A percentile compares a stretch with the other conserved stretches of the same genome.
Conservation (phyloP, 2,113 vertebrate genomes). For the Chiloscyllium plagiosum region DNA sequence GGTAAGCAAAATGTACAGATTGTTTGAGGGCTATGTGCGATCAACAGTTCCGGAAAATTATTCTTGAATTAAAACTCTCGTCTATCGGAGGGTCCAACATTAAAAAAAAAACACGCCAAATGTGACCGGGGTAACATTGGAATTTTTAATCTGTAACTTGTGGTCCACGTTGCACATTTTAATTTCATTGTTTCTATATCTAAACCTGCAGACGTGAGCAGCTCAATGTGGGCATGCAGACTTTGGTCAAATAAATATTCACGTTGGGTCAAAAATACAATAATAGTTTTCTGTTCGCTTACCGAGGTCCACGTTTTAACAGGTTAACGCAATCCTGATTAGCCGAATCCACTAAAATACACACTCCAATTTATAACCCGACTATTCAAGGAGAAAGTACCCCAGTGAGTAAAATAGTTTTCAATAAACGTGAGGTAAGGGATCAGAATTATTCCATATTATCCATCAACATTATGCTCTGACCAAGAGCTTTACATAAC, state of each 20-base stretch:
- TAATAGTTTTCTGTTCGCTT: no score
- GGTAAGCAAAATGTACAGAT: background rate
- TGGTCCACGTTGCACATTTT: background rate
- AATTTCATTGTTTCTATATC: background rate
- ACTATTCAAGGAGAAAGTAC: background rate
- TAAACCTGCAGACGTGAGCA: background rate
- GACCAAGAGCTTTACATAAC: background rate
- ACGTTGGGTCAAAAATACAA: background rate
- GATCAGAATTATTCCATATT: background rate
- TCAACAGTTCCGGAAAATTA: background rate
- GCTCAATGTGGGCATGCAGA: background rate
- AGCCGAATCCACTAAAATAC: background rate
- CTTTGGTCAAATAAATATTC: background rate
- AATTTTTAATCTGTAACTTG: background rate
- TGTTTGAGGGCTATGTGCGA: background rate
- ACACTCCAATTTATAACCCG: background rate
- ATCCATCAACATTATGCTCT: background rate
- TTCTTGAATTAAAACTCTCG: background rate
- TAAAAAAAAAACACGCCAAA: background rate
- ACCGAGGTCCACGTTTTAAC: background rate
- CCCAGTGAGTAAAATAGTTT: background rate
- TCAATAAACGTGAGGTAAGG: background rate
- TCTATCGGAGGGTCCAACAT: background rate
- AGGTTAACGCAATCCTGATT: background rate
- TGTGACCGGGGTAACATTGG: background rate